Base-by-base conservation (phyloP, 2,888 invertebrate genomes). In the Lampropteryx suffumata region DNA sequence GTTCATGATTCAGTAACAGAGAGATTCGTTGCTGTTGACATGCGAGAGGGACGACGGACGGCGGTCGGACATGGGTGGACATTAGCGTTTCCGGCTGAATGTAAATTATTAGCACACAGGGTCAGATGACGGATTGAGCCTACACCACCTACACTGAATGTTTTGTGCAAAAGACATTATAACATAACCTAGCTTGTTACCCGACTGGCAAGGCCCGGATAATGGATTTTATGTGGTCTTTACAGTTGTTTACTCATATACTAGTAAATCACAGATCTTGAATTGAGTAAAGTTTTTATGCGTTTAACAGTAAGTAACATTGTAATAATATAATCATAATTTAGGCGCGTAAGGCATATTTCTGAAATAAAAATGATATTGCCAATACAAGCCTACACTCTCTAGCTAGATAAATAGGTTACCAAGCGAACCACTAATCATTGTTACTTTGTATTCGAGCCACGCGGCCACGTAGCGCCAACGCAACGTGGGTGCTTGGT, bases 371-470 rank as follows among this genome's bases (percentile, higher is more conserved):
- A 1, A n/a, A 33, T 26, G 10, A 28, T 8, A 21, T n/a, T 34
- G 28, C 9, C 13, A 35, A 26, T 41, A 26, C n/a, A 10, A 42
- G 35, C 29, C 32, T 28, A 8, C 46, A 33, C n/a, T 46, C 42
- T 12, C 42, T 17, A 17, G 17, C 28, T 29, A n/a, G 10, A 46
- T 32, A 33, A 42, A 51, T 41, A 30, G 17, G 34, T 6, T 44
- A 45, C 36, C 30, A 17, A 28, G 30, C 33, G 13, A 28, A 44
- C 43, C 43, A 48, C 47, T 55, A 55, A 55, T 55, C 50, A 55
- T 48, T 46, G 47, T 47, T 34, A 37, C 21, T 55, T 41, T 44
- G 44, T 50, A 50, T 55, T 48, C 47, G 28, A 35, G 28, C 33
- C 55, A 44, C 47, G 46, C 24, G 7, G 29, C 32, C 27, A 41